phyloP scores from a whole-genome alignment of 1,140 invertebrate genomes.

The Homarus americanus region DNA sequence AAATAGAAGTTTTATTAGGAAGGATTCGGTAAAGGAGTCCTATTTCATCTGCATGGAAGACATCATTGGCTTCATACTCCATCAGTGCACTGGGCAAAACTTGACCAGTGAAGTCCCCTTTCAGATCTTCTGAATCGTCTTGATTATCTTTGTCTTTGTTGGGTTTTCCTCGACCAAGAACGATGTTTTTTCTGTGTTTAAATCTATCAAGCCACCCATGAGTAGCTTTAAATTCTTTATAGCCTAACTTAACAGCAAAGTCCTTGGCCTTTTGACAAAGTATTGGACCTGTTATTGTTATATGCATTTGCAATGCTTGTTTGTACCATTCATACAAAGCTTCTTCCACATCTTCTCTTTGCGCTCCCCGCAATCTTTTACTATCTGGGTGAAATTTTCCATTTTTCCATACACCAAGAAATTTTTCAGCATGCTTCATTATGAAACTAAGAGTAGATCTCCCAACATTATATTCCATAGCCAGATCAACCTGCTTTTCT shows the following conservation, averaged over 20 bases:
- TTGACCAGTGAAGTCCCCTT: slow-evolving; percentile 66
- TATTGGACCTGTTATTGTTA: slow-evolving; percentile 74
- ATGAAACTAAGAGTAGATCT: slow-evolving; percentile 73
- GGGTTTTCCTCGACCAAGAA: slow-evolving; percentile 71
- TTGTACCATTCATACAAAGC: slow-evolving; percentile 75
- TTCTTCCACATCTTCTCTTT: slow-evolving; percentile 74
- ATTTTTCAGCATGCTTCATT: slow-evolving; percentile 73
- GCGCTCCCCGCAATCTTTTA: slow-evolving; percentile 71
- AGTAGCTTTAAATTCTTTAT: slow-evolving; percentile 75
- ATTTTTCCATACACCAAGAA: slow-evolving; percentile 69
- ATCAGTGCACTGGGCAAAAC: slow-evolving; percentile 67
- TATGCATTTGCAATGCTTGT: slow-evolving; percentile 68
- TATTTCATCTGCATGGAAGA: slow-evolving; percentile 75
- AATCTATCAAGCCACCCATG: slow-evolving; percentile 76
- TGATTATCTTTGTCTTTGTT: slow-evolving; percentile 65
- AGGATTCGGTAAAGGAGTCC: slow-evolving; percentile 72
- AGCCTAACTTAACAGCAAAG: slow-evolving; percentile 74
- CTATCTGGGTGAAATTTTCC: slow-evolving; percentile 73
- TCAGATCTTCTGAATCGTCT: slow-evolving; percentile 61
- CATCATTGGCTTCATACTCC: slow-evolving; percentile 72
- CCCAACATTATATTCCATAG: slow-evolving; percentile 74
- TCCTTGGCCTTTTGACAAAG: slow-evolving; percentile 75
- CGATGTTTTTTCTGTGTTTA: slow-evolving; percentile 73
- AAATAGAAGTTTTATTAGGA: slow-evolving; percentile 57
- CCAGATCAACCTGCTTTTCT: slow-evolving; percentile 72